These are phyloP conservation scores for Xiphorhynchus elegans DNA, from an alignment of 2,113 vertebrate species.

Conservation along the genomic window DNA sequence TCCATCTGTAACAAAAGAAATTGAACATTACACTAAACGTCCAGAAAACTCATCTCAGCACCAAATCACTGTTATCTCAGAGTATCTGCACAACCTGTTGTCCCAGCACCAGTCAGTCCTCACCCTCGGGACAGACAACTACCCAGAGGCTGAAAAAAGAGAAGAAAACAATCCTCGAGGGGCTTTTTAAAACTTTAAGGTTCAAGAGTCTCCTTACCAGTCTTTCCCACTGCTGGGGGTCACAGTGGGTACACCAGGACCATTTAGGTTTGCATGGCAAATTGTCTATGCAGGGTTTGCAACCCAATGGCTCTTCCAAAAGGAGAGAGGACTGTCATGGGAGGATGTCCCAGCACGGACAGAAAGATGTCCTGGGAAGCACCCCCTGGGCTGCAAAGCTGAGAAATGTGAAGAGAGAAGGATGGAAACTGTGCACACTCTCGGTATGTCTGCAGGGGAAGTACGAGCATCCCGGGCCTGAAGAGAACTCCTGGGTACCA, in stretches of 20 bases:
- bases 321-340: not conserved
- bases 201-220: not conserved
- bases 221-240: not conserved
- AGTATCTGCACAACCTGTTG: not conserved
- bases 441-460: slow-evolving; percentile 40
- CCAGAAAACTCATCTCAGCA: not conserved
- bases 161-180: not conserved
- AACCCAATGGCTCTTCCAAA: not conserved
- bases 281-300: not conserved
- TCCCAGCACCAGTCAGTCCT: not conserved
- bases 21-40: slow-evolving; percentile 2
- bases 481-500: not conserved
- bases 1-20: slow-evolving; percentile 89
- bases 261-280: not conserved
- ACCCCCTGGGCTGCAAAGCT: not conserved
- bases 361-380: not conserved
- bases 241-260: fast-evolving
- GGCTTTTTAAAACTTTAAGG: not conserved
- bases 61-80: not conserved
- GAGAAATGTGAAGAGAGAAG: not conserved
- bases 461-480: not conserved
- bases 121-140: not conserved
- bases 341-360: not conserved
- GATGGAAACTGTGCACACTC: not conserved
- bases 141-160: not conserved